Evolutionary conservation across 2,113 vertebrate species (phyloP).

Genomic region (Microtus ochrogaster): DNA sequence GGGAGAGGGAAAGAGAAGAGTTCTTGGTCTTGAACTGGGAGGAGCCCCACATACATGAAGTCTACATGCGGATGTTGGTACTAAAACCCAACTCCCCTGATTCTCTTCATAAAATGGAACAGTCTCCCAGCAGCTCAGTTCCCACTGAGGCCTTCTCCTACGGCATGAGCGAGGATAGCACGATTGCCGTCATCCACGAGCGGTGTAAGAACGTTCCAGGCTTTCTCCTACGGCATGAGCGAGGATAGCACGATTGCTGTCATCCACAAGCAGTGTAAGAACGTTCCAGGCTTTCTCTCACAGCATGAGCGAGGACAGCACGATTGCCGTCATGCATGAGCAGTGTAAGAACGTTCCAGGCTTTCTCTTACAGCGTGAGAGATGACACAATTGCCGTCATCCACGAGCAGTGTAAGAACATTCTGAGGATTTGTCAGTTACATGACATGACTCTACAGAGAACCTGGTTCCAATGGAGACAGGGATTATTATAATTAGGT

Average conservation of each 20-base stretch:
- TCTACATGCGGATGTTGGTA: background rate
- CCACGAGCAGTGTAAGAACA: background rate
- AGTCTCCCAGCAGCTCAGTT: background rate
- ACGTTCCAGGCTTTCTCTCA: background rate
- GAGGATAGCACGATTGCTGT: background rate
- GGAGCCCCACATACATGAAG: background rate
- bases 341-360: background rate
- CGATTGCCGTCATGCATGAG: background rate
- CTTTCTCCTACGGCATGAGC: background rate
- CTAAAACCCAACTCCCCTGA: background rate
- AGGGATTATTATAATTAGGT: conserved; percentile 49
- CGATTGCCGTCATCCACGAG: background rate
- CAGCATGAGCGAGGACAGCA: background rate
- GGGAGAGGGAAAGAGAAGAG: background rate
- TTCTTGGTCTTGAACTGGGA: background rate
- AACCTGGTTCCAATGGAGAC: background rate
- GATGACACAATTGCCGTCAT: background rate
- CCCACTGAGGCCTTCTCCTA: background rate
- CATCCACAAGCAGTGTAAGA: conserved; percentile 6
- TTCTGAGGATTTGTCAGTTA: background rate
- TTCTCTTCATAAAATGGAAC: conserved; percentile 17
- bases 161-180: background rate
- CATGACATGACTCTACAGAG: conserved; percentile 26
- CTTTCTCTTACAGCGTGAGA: background rate
- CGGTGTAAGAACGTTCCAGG: background rate